These are phyloP conservation scores for Spheniscus mendiculus DNA, from an alignment of 2,113 vertebrate genomes.

Conservation along the genomic window DNA sequence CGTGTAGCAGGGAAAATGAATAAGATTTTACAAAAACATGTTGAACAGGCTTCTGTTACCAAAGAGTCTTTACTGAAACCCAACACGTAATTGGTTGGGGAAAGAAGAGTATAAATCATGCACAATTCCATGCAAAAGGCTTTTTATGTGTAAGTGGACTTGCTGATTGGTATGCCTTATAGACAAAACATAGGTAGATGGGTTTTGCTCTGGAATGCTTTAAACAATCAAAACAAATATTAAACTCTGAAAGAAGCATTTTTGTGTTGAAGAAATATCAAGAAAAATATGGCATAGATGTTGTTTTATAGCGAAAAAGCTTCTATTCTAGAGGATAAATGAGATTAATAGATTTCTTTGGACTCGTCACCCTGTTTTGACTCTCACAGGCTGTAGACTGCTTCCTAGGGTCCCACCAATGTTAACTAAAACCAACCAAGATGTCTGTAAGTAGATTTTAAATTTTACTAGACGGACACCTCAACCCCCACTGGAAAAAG, in stretches of 20 bases:
- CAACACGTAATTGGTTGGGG: neutral
- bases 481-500: neutral
- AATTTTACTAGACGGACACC: neutral
- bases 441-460: neutral
- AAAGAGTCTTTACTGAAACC: neutral
- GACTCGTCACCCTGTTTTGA: neutral
- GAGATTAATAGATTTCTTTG: neutral
- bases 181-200: neutral
- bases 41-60: neutral
- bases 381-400: rapidly evolving
- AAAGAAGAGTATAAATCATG: neutral
- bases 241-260: neutral
- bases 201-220: neutral
- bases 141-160: neutral
- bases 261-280: neutral
- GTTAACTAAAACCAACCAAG: neutral
- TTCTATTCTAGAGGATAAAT: neutral
- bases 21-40: neutral
- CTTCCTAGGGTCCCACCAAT: neutral
- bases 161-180: neutral
- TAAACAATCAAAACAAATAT: neutral
- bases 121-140: neutral
- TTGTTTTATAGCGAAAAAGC: neutral
- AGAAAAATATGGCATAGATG: neutral
- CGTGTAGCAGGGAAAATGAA: neutral